phyloP scores from a whole-genome alignment of 1,140 invertebrate genomes.

The Orchesella cincta region DNA sequence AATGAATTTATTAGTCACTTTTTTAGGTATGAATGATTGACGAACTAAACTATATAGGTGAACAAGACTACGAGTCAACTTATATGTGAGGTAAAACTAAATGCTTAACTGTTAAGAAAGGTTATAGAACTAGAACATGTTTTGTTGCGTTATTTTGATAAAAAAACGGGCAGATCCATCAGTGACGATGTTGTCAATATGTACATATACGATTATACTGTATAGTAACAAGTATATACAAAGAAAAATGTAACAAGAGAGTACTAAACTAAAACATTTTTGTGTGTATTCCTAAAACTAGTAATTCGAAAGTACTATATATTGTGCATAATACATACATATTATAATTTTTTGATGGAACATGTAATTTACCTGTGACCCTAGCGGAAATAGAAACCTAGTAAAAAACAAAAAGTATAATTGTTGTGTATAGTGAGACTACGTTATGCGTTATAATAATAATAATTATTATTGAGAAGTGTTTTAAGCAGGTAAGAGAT shows the following conservation, averaged over 20 bases:
- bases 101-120: neutral
- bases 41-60: too few relatives aligned
- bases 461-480: neutral
- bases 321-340: constrained; percentile 11
- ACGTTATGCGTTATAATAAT: neutral
- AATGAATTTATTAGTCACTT: neutral
- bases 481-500: neutral
- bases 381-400: neutral
- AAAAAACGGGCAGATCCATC: constrained; percentile 25
- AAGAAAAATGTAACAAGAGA: constrained; percentile 10
- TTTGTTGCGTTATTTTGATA: neutral
- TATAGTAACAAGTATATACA: constrained; percentile 7
- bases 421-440: neutral
- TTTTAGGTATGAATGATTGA: neutral
- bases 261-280: neutral
- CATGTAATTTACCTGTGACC: constrained; percentile 28
- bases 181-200: neutral
- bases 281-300: constrained; percentile 2
- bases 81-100: too few relatives aligned
- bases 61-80: too few relatives aligned
- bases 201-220: constrained; percentile 2
- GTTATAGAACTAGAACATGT: neutral
- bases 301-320: constrained; percentile 14
- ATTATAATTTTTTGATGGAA: constrained; percentile 30
- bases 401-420: neutral